Base-by-base conservation (phyloP, 1,140 invertebrate genomes). In the Eriocheir sinensis region DNA sequence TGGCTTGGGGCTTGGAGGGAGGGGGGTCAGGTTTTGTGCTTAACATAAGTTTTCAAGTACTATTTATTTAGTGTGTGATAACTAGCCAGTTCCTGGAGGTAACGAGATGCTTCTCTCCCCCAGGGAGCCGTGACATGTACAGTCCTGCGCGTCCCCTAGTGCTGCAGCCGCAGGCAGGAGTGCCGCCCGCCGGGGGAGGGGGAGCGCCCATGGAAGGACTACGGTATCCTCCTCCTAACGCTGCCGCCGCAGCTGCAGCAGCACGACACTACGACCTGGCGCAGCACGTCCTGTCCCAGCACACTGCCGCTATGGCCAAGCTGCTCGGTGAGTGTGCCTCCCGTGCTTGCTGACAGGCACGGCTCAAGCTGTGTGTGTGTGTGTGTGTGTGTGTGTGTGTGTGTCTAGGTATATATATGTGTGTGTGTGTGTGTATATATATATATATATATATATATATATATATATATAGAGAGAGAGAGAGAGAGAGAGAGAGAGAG, bases 281-380 rank as follows among this genome's bases (percentile, higher is more conserved):
- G 2, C 98, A 98, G 93, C 98, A 99, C 96, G 98, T 99, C 96
- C 97, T 98, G 36, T 98, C 98, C 6, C 98, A 98, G 96, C 98
- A 99, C 97, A 98, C 98, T 95, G 98, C 98, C 96, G 98, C 99
- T 95, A 98, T 95, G 95, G 95, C 98, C 95, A 99, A 99, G 97
- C 97, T 99, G 96, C 97, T 98, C 95, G 98, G 98, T 98, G 97
- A 98, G 98, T 89, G 34, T 0, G 30, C 36, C 72, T n/a, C n/a
- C 21, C 3, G 80, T 30, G 36, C 3, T 9, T 40, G 15, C 15
- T 6, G n/a, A n/a, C n/a, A n/a, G n/a, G n/a, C n/a, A n/a, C n/a
- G n/a, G n/a, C n/a, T n/a, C n/a, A n/a, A n/a, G n/a, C n/a, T n/a
- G n/a, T n/a, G n/a, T n/a, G n/a, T n/a, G n/a, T n/a, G n/a, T n/a